Evolutionary conservation across 2,113 vertebrate species (phyloP).

Genomic region (Aspiorhynchus laticeps): DNA sequence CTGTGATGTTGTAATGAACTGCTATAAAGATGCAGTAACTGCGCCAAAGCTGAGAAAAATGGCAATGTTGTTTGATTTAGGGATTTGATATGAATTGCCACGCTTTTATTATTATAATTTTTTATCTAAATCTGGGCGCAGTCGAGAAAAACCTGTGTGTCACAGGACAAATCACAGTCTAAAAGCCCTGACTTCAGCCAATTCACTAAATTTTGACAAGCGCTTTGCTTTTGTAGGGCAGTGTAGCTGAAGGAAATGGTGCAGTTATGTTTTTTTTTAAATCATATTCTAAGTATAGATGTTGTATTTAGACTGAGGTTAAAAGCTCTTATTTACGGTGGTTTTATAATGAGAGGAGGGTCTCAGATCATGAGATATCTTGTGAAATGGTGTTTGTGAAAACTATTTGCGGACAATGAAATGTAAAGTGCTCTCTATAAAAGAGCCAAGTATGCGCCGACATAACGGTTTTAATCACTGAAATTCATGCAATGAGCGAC

Average conservation of each 20-base stretch:
- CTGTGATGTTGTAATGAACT: neutral
- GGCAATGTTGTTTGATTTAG: neutral
- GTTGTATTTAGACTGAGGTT: slow-evolving; percentile 24
- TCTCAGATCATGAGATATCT: slow-evolving; percentile 27
- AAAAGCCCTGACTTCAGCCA: neutral
- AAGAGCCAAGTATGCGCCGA: neutral
- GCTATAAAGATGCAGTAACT: neutral
- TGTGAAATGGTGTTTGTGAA: slow-evolving; percentile 26
- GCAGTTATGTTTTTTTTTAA: slow-evolving; percentile 3
- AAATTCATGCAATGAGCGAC: slow-evolving; percentile 4
- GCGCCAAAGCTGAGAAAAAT: neutral
- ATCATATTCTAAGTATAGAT: slow-evolving; percentile 32
- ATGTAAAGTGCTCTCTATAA: neutral
- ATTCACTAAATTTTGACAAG: neutral
- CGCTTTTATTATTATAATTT: neutral
- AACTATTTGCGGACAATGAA: neutral
- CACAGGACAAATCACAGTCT: neutral
- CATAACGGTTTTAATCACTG: slow-evolving; percentile 11
- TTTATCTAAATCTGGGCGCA: neutral
- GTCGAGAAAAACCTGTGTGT: neutral
- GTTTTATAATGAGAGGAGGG: slow-evolving; percentile 19
- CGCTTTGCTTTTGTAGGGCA: neutral
- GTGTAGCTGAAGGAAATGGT: neutral
- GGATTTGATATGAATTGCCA: neutral
- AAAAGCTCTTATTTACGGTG: slow-evolving; percentile 15